phyloP scores from a whole-genome alignment of 2,888 invertebrate genomes.

The Norana najaformis region DNA sequence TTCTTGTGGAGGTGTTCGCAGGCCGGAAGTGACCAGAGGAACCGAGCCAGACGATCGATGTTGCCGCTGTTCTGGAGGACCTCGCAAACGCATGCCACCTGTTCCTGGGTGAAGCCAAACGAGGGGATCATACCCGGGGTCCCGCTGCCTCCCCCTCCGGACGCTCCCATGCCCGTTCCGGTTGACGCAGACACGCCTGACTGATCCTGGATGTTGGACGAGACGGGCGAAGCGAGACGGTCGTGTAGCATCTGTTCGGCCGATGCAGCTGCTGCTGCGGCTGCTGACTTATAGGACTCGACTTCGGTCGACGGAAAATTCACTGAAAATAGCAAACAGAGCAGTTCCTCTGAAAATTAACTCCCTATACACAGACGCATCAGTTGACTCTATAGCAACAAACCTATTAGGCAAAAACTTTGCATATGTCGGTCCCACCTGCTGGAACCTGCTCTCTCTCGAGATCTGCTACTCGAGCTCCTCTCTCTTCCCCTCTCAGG shows the following conservation, averaged over 20 bases:
- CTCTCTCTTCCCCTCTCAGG: no score
- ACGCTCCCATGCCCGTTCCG: neutral
- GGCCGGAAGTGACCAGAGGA: slow-evolving; percentile 93
- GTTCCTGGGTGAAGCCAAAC: slow-evolving; percentile 85
- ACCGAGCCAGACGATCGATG: slow-evolving; percentile 90
- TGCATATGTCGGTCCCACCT: no score
- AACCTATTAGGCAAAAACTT: no score
- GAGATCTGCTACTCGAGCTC: no score
- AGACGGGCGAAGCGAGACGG: no score
- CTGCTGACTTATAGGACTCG: slow-evolving; percentile 28
- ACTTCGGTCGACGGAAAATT: neutral
- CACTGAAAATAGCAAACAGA: neutral
- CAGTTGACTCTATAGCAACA: no score
- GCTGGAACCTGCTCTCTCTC: no score
- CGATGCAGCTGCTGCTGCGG: neutral
- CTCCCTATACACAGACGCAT: neutral
- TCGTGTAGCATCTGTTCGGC: slow-evolving; percentile 29
- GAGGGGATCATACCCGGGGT: slow-evolving; percentile 40
- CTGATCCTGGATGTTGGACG: neutral
- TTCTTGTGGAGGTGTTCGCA: slow-evolving; percentile 94
- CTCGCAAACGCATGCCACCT: slow-evolving; percentile 98
- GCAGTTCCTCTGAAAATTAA: no score
- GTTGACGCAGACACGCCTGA: neutral
- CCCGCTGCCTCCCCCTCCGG: neutral
- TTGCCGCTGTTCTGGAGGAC: slow-evolving; percentile 92